A percentile compares a stretch with the other conserved stretches of the same genome.
Conservation (phyloP, 1,140 invertebrate species). For the Brachionus rotundiformis region DNA sequence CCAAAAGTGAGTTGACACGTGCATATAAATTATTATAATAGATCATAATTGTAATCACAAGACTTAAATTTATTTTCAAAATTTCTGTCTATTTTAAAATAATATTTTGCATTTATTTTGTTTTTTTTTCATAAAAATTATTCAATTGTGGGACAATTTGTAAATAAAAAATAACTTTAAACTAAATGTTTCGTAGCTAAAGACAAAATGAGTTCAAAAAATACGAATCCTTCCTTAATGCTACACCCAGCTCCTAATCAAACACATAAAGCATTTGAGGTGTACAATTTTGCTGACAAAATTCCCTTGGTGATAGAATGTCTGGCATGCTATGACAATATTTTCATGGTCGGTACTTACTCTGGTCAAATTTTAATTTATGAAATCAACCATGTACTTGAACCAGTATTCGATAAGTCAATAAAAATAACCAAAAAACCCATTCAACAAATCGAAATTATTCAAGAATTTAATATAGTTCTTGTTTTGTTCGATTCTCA, state of each 20-base stretch:
- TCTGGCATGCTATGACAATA: conserved; percentile 41
- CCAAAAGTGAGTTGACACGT: background rate
- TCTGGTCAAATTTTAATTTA: conserved; percentile 34
- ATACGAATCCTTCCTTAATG: background rate
- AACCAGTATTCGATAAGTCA: conserved; percentile 42
- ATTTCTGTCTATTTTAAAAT: conserved; percentile 26
- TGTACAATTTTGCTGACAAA: conserved; percentile 31
- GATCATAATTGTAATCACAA: conserved; percentile 34
- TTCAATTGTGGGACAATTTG: background rate
- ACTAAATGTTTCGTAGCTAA: background rate
- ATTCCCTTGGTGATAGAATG: conserved; percentile 32
- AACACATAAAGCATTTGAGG: conserved; percentile 38
- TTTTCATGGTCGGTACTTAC: conserved; percentile 39
- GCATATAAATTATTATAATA: background rate
- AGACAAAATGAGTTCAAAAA: conserved; percentile 11
- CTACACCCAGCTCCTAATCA: background rate
- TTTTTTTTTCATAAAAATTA: background rate
- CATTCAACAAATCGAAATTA: conserved; percentile 36
- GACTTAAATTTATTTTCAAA: background rate
- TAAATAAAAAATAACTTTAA: background rate
- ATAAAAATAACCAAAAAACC: conserved; percentile 43
- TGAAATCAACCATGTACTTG: conserved; percentile 9
- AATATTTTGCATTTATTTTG: conserved; percentile 5
- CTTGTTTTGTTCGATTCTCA: conserved; percentile 33
- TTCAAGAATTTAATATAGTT: conserved; percentile 41